These are phyloP conservation scores for Myiozetetes cayanensis DNA, from an alignment of 2,113 vertebrate genomes.

Conservation along the genomic window DNA sequence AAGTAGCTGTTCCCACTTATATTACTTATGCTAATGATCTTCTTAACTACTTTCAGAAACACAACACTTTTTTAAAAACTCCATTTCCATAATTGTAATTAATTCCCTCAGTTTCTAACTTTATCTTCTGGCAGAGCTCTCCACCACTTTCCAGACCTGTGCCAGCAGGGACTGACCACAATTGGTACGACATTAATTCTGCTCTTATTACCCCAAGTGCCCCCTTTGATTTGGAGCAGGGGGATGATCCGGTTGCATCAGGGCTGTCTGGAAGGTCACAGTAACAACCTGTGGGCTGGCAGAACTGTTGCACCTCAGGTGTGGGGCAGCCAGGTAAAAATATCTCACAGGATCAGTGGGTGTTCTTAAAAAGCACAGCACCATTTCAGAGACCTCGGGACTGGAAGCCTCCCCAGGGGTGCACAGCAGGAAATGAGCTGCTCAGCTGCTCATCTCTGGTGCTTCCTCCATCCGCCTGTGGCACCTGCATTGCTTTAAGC, in stretches of 20 bases:
- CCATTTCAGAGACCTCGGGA: not conserved
- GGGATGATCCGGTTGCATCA: not conserved
- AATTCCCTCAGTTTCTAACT: slow-evolving; percentile 12
- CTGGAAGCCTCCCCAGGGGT: not conserved
- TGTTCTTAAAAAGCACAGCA: not conserved
- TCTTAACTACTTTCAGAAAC: slow-evolving; percentile 13
- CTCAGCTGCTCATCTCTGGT: not conserved
- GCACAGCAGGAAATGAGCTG: not conserved
- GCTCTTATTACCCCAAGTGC: not conserved
- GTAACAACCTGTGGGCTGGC: not conserved
- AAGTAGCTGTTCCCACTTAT: not conserved
- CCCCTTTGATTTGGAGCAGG: not conserved
- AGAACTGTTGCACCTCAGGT: not conserved
- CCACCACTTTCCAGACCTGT: not conserved
- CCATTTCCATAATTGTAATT: slow-evolving; percentile 38
- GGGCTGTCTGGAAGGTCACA: not conserved
- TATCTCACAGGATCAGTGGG: not conserved
- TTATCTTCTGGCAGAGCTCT: not conserved
- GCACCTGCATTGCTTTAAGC: not conserved
- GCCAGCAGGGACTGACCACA: not conserved
- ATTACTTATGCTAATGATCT: not conserved
- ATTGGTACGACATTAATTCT: not conserved
- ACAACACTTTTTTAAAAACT: slow-evolving; percentile 22
- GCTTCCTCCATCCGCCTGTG: not conserved
- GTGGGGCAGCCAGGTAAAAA: not conserved